Evolutionary conservation across 2,888 invertebrate genomes (phyloP), one percentile per base, ranked within the genome.

Genomic region (Lycocerus yunnanus): DNA sequence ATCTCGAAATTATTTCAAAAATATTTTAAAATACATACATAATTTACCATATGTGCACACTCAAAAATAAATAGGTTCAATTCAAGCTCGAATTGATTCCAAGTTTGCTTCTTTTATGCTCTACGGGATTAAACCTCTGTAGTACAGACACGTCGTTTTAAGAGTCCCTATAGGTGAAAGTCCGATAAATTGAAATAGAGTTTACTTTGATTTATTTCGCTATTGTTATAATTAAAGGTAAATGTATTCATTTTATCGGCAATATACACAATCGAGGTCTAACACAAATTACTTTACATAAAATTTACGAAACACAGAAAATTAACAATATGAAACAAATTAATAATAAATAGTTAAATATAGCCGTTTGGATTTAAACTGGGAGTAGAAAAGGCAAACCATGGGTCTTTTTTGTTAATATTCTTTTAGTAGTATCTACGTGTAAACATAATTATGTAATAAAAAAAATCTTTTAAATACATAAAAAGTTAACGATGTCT

Each of bases 181-280:
- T 63, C 61, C 61, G 20, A 63, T 63, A 63, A 63, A 63, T 63
- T 63, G 61, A 63, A 63, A 63, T n/a, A 63, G 61, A 20, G 61
- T 63, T 60, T 60, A 60, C 15, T 16, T 60, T 16, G 15, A 18
- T 60, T 60, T 60, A 18, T 60, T 60, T 13, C 15, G 60, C 60
- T n/a, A 43, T 43, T 43, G 43, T 43, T 43, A 43, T 43, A 43
- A 43, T 43, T 43, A 43, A 43, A 43, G 43, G 43, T n/a, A 8
- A 6, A n/a, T n/a, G 6, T 43, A 43, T 43, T n/a, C 43, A 43
- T 43, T 43, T 43, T n/a, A 43, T 43, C 43, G 43, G n/a, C 43
- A n/a, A 43, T 18, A 18, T 5, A 43, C 43, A n/a, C 43, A 6
- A 43, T n/a, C n/a, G 5, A 43, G n/a, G 43, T n/a, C 6, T 43